Percentiles rank a stretch among this genome's conserved stretches.
Evolutionary conservation across 2,888 invertebrate genomes (phyloP).

Genomic region (Tetropium fuscum): DNA sequence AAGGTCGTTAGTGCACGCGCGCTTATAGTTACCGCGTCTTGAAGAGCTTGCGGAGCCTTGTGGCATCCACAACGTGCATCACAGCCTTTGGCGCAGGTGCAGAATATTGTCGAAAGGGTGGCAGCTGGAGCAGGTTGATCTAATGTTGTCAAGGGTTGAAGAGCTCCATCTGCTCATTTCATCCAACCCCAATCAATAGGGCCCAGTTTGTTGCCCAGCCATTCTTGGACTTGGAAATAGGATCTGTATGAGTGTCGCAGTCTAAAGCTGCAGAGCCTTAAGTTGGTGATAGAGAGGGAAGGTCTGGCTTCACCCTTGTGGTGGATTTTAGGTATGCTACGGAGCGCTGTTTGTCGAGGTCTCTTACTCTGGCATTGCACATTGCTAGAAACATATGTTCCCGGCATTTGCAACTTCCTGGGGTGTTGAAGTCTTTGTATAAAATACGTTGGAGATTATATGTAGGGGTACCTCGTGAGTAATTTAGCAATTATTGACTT

Average conservation of each 20-base stretch:
- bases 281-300: too few relatives aligned
- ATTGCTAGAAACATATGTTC: too few relatives aligned
- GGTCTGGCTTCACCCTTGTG: too few relatives aligned
- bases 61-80: too few relatives aligned
- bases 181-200: slow-evolving; percentile 4
- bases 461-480: not conserved
- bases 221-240: too few relatives aligned
- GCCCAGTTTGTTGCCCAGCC: too few relatives aligned
- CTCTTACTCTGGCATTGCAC: too few relatives aligned
- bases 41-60: not conserved
- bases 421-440: not conserved
- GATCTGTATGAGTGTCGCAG: too few relatives aligned
- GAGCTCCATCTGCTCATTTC: not conserved
- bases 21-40: slow-evolving; percentile 2
- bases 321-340: too few relatives aligned
- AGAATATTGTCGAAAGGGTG: slow-evolving; percentile 2
- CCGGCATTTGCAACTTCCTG: too few relatives aligned
- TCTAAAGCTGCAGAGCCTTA: too few relatives aligned
- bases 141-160: not conserved
- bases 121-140: not conserved
- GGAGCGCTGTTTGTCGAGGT: too few relatives aligned
- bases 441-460: not conserved
- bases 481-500: not conserved
- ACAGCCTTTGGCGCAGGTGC: not conserved
- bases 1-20: slow-evolving; percentile 2